Percentiles rank a stretch among this genome's conserved stretches.
These are phyloP conservation scores for Falco punctatus DNA, from an alignment of 2,113 vertebrate species.

Conservation along the genomic window DNA sequence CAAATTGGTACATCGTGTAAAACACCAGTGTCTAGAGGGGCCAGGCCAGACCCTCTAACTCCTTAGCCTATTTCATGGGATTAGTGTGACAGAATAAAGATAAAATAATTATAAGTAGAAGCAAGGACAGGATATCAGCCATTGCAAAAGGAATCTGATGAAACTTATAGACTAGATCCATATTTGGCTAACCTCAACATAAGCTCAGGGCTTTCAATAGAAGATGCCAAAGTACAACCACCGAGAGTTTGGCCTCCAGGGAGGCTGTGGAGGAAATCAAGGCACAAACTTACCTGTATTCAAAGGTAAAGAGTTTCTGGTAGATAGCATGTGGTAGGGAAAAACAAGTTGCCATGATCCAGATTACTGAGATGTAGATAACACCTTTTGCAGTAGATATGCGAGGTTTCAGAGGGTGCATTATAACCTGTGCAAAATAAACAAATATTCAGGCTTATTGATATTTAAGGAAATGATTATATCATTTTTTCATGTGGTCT, in stretches of 20 bases:
- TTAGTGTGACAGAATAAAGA: background rate
- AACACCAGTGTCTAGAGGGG: background rate
- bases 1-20: background rate
- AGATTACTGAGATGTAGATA: constrained; percentile 84
- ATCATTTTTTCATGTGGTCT: background rate
- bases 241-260: background rate
- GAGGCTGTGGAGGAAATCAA: background rate
- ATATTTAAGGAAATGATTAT: background rate
- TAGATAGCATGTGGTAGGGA: constrained; percentile 95
- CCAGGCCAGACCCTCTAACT: background rate
- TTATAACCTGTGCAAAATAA: constrained; percentile 83
- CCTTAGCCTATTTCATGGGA: background rate
- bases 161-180: background rate
- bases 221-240: background rate
- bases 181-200: background rate
- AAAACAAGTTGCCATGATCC: constrained; percentile 91
- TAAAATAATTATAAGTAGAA: background rate
- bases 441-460: background rate
- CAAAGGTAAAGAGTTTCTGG: constrained; percentile 90
- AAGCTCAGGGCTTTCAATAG: background rate
- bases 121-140: background rate
- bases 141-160: background rate
- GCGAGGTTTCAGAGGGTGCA: constrained; percentile 89
- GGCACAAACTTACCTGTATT: constrained; percentile 79
- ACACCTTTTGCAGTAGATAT: constrained; percentile 83